These are phyloP conservation scores for Megastigmus dorsalis DNA, from an alignment of 2,888 invertebrate genomes.

Conservation along the genomic window DNA sequence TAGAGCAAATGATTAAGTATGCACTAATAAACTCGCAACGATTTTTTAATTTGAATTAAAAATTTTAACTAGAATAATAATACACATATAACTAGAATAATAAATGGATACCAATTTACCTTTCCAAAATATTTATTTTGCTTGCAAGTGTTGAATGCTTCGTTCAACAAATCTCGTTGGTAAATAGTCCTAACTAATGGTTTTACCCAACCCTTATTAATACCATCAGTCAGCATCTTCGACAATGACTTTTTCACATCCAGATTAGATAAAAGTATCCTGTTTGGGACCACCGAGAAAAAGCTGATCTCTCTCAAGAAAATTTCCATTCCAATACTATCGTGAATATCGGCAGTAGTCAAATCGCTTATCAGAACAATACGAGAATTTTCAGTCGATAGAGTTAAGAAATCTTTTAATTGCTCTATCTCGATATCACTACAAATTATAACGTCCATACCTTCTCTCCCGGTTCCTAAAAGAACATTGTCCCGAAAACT, in stretches of 20 bases:
- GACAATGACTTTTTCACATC: conserved; percentile 78
- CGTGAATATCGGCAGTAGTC: conserved; percentile 71
- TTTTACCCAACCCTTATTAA: conserved; percentile 80
- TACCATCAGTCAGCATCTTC: conserved; percentile 78
- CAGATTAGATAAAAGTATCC: conserved; percentile 70
- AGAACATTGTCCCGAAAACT: conserved; percentile 90
- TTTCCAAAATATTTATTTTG: conserved; percentile 88
- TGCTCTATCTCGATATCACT: conserved; percentile 84
- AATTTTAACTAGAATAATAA: neutral
- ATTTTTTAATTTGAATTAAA: neutral
- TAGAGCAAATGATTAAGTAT: too few relatives aligned
- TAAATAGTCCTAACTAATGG: conserved; percentile 83
- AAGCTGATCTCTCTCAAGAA: conserved; percentile 55
- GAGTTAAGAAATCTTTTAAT: conserved; percentile 80
- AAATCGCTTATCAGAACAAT: conserved; percentile 76
- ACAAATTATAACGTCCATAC: conserved; percentile 81
- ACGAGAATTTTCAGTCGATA: conserved; percentile 70
- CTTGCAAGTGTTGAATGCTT: conserved; percentile 81
- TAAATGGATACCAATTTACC: conserved; percentile 68
- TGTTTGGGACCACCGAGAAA: conserved; percentile 72
- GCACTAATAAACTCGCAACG: too few relatives aligned
- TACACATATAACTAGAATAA: neutral
- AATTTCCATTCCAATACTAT: conserved; percentile 72
- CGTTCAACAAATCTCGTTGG: conserved; percentile 79
- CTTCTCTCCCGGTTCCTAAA: conserved; percentile 75